These are phyloP conservation scores for Podiceps cristatus DNA, from an alignment of 2,113 vertebrate species.

Conservation along the genomic window DNA sequence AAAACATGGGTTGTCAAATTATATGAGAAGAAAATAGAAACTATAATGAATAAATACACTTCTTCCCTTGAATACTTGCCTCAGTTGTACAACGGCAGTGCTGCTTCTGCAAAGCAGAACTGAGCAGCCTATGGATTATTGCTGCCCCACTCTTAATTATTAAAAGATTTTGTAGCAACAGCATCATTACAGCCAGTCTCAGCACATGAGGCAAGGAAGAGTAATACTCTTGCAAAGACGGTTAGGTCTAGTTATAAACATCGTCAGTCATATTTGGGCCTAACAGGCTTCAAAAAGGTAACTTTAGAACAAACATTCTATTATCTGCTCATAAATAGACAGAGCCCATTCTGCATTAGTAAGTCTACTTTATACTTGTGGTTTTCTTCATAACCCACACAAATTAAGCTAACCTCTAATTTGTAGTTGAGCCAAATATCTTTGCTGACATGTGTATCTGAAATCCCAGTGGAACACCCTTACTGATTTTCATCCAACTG, in stretches of 20 bases:
- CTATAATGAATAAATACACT: conserved; percentile 28
- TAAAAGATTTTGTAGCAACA: neutral
- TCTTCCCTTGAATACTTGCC: neutral
- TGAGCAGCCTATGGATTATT: neutral
- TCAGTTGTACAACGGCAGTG: neutral
- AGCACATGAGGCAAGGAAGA: neutral
- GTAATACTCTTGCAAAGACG: neutral
- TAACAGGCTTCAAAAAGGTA: neutral
- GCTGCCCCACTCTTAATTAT: neutral
- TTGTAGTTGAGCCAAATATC: conserved; percentile 55
- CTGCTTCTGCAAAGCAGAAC: neutral
- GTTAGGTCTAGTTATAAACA: neutral
- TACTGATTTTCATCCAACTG: conserved; percentile 60
- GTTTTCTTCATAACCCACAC: conserved; percentile 27
- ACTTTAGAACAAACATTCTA: neutral
- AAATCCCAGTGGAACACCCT: conserved; percentile 31
- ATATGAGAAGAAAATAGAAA: conserved; percentile 46
- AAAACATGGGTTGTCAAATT: conserved; percentile 62
- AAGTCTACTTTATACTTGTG: conserved; percentile 15
- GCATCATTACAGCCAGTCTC: neutral
- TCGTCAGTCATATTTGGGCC: neutral
- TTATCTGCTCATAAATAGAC: neutral
- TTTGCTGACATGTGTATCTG: conserved; percentile 59
- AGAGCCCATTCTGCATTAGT: neutral
- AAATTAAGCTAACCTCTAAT: conserved; percentile 37